Evolutionary conservation across 2,888 invertebrate genomes (phyloP).

Genomic region (Nymphalis urticae): DNA sequence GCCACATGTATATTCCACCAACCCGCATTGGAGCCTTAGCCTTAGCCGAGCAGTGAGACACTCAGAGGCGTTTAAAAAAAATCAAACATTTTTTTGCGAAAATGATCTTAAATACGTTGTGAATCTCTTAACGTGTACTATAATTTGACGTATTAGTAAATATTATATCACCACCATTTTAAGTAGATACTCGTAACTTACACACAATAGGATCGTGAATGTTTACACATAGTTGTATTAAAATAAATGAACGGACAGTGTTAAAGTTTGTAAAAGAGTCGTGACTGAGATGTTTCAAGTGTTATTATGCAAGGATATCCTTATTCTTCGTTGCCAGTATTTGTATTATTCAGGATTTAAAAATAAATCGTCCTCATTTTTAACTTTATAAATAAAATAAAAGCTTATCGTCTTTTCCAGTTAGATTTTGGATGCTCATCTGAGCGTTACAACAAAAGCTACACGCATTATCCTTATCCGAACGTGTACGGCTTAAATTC

Average conservation of each 20-base stretch:
- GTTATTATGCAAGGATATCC: conserved; percentile 14
- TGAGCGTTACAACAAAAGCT: conserved; percentile 15
- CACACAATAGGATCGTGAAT: neutral
- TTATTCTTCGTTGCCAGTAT: neutral
- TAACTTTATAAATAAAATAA: conserved; percentile 13
- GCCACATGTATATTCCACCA: no score
- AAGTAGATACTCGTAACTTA: no score
- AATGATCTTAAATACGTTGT: no score
- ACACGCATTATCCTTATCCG: conserved; percentile 12
- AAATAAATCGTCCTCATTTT: conserved; percentile 1
- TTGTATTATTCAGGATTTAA: conserved; percentile 8
- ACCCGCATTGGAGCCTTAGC: no score
- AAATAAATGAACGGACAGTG: conserved; percentile 4
- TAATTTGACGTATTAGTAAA: no score
- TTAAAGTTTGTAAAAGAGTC: conserved; percentile 8
- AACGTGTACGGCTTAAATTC: conserved; percentile 21
- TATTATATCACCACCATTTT: neutral
- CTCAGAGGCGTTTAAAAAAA: no score
- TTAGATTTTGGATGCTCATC: conserved; percentile 15
- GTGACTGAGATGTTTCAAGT: conserved; percentile 13
- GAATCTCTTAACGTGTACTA: no score
- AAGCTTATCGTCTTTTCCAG: conserved; percentile 22
- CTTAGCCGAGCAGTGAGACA: no score
- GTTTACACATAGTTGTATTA: neutral
- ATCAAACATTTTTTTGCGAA: no score